Conservation (phyloP, 2,113 vertebrate species). For the Ivindomyrus marchei region DNA sequence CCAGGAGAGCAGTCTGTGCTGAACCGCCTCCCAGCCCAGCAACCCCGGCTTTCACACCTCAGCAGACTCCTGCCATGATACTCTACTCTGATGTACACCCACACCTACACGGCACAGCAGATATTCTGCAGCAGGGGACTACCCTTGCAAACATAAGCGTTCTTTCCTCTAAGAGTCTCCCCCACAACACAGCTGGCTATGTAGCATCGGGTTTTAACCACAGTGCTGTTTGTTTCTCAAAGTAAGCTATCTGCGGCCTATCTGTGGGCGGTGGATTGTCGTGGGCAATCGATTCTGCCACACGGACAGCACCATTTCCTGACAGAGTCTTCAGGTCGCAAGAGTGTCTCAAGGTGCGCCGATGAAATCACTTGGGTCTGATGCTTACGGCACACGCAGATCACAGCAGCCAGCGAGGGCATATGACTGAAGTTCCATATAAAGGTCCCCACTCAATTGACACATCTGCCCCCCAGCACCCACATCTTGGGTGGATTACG, state of each 20-base stretch:
- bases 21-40: not conserved
- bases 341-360: slow-evolving; percentile 29
- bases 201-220: not conserved
- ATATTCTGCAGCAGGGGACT: not conserved
- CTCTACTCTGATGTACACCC: not conserved
- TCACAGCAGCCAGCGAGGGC: slow-evolving; percentile 23
- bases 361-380: not conserved
- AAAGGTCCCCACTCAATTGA: not conserved
- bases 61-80: not conserved
- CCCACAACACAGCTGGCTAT: not conserved
- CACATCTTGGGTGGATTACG: not conserved
- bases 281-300: slow-evolving; percentile 18
- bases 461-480: not conserved
- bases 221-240: not conserved
- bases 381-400: slow-evolving; percentile 32
- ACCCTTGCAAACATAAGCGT: not conserved
- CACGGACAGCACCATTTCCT: not conserved
- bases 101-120: not conserved
- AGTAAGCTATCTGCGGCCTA: not conserved
- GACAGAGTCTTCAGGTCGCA: slow-evolving; percentile 4
- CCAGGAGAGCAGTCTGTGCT: not conserved
- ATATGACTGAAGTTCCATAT: not conserved
- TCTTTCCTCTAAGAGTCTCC: not conserved
- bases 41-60: not conserved
- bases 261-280: not conserved